Base-by-base conservation (phyloP, 2,888 invertebrate species). In the Caenorhabditis imperialis region DNA sequence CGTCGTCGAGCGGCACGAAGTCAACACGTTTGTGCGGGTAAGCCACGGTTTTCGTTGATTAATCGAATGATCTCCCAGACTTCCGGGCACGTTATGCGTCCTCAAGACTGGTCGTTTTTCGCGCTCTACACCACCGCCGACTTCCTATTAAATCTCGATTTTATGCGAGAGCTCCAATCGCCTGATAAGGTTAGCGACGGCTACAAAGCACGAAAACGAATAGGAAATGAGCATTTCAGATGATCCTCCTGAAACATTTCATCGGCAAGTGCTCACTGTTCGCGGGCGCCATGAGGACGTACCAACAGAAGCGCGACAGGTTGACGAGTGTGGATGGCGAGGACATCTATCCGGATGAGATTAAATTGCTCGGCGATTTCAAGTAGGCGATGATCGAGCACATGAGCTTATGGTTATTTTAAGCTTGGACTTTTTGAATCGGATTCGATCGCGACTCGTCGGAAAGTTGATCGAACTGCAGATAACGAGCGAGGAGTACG, bases 271-370 rank as follows among this genome's bases (percentile, higher is more conserved):
- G 53, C 8, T 54, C 63, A 16, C 27, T 63, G 14, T 55, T 63
- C 23, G 37, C 45, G 2, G 63, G 63, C 1, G 54, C 63, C 4
- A 63, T 63, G 63, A 18, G 63, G 7, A 48, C 63, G 2, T 63
- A 45, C 10, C 38, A 30, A 8, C 22, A 40, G 8, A 54, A 63
- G 25, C 1, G 40, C 12, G 55, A 63, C 14, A 27, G 48, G 14
- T 47, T 63, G 63, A 40, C 25, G 47, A 63, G 54, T 4, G 48
- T 63, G 4, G 63, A 63, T 48, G 63, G 63, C 0, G 20, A 54
- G 16, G 63, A 63, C 33, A 55, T 63, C 16, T 63, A 55, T 48
- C 63, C 63, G 18, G 45, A 63, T 48, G 27, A 55, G n/a, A 55
- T 63, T 33, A 30, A 20, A 10, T n/a, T 16, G 4, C 8, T 48